phyloP scores from a whole-genome alignment of 2,797 vertebrate species.

The Trematomus bernacchii region DNA sequence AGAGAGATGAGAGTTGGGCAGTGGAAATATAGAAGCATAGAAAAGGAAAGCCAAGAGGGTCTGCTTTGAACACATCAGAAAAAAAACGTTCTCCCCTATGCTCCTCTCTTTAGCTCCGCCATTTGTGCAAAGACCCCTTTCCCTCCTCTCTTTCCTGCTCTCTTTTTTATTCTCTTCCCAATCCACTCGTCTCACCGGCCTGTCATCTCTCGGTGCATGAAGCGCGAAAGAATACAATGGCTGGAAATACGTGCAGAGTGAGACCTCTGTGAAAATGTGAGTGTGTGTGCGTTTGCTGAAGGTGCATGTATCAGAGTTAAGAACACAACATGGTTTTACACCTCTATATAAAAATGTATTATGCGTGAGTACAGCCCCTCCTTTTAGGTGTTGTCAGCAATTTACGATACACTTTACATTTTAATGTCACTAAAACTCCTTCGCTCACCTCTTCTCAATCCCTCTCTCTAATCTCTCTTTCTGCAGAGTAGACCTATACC shows the following conservation, averaged over 20 bases:
- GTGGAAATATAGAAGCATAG: slow-evolving; percentile 40
- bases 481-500: slow-evolving; percentile 21
- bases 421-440: slow-evolving; percentile 34
- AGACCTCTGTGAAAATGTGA: slow-evolving; percentile 12
- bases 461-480: slow-evolving; percentile 36
- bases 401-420: slow-evolving; percentile 29
- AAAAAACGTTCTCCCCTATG: slow-evolving; percentile 33
- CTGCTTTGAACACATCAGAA: slow-evolving; percentile 74
- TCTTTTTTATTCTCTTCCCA: slow-evolving; percentile 51
- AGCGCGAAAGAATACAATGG: slow-evolving; percentile 52
- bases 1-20: slow-evolving; percentile 13
- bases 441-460: slow-evolving; percentile 29
- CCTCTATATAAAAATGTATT: slow-evolving; percentile 35
- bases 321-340: slow-evolving; percentile 38
- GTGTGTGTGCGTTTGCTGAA: slow-evolving; percentile 29
- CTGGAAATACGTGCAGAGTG: slow-evolving; percentile 64
- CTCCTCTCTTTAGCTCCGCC: slow-evolving; percentile 49
- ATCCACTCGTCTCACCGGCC: slow-evolving; percentile 59
- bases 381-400: slow-evolving; percentile 43
- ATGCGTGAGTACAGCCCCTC: slow-evolving; percentile 5
- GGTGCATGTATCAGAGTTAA: slow-evolving; percentile 25
- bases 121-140: slow-evolving; percentile 57
- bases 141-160: slow-evolving; percentile 39
- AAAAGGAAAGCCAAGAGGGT: slow-evolving; percentile 68
- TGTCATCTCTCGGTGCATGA: slow-evolving; percentile 71